Conservation (phyloP, 2,888 invertebrate species). For the Silvanus unidentatus region DNA sequence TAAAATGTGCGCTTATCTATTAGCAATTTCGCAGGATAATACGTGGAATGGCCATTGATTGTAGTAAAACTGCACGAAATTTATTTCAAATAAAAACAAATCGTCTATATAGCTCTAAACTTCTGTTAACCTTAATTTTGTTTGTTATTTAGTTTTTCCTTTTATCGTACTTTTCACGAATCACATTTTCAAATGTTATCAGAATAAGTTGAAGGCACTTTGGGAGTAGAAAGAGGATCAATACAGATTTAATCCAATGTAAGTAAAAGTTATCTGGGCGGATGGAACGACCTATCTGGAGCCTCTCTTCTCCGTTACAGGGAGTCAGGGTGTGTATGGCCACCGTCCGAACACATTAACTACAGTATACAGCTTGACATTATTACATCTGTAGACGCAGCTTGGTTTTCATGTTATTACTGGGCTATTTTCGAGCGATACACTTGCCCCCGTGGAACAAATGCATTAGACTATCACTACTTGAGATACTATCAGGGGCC, state of each 20-base stretch:
- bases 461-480: constrained; percentile 13
- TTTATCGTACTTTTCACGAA: too few relatives aligned
- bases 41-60: too few relatives aligned
- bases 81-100: too few relatives aligned
- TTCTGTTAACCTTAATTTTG: too few relatives aligned
- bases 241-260: constrained; percentile 28
- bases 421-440: constrained; percentile 2
- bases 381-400: constrained; percentile 22
- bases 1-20: too few relatives aligned
- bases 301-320: constrained; percentile 16
- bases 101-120: too few relatives aligned
- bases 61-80: too few relatives aligned
- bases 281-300: constrained; percentile 21
- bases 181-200: constrained; percentile 12
- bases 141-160: too few relatives aligned
- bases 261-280: constrained; percentile 25
- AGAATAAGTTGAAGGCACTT: constrained; percentile 19
- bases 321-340: constrained; percentile 12
- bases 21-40: too few relatives aligned
- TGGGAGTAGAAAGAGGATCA: constrained; percentile 21
- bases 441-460: constrained; percentile 6
- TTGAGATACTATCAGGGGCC: constrained; percentile 11
- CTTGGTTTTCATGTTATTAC: constrained; percentile 17
- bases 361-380: constrained; percentile 21
- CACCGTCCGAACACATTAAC: constrained; percentile 16